Evolutionary conservation across 1,140 invertebrate genomes (phyloP).

Genomic region (Brachionus rotundiformis): DNA sequence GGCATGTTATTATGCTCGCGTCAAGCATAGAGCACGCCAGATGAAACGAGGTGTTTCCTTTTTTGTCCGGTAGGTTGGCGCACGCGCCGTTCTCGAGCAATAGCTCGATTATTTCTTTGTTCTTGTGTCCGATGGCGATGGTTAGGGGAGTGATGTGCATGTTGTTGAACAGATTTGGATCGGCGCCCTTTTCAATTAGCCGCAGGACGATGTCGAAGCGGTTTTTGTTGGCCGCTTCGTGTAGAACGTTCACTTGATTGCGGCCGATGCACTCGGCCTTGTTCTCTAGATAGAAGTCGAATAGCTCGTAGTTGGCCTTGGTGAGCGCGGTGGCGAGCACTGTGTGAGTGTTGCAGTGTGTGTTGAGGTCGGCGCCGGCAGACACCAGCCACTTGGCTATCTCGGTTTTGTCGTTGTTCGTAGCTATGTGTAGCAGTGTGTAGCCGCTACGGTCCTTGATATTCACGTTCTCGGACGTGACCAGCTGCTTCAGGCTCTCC

Average conservation of each 20-base stretch:
- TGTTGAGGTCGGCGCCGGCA: slow-evolving; percentile 24
- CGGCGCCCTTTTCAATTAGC: slow-evolving; percentile 46
- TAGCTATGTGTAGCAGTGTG: slow-evolving; percentile 17
- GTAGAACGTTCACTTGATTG: slow-evolving; percentile 40
- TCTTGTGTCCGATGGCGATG: background rate
- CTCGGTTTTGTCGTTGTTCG: slow-evolving; percentile 38
- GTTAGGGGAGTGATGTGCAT: slow-evolving; percentile 35
- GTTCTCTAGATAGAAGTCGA: slow-evolving; percentile 31
- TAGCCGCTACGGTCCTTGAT: slow-evolving; percentile 49
- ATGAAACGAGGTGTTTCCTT: slow-evolving; percentile 41
- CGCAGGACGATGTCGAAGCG: slow-evolving; percentile 18
- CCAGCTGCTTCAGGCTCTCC: background rate
- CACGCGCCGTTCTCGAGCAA: slow-evolving; percentile 44
- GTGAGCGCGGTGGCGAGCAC: background rate
- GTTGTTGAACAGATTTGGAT: slow-evolving; percentile 29
- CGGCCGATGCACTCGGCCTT: slow-evolving; percentile 50
- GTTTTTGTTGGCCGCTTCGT: slow-evolving; percentile 49
- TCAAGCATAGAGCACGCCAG: background rate
- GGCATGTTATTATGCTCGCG: background rate
- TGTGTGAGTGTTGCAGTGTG: slow-evolving; percentile 37
- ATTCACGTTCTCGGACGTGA: slow-evolving; percentile 16
- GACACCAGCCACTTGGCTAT: slow-evolving; percentile 30
- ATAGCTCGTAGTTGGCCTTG: slow-evolving; percentile 29
- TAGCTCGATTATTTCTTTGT: background rate
- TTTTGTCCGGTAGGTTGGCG: slow-evolving; percentile 48